Percentiles rank a stretch among this genome's conserved stretches.
These are phyloP conservation scores for Phorcus lineatus DNA, from an alignment of 2,888 invertebrate genomes.

Conservation along the genomic window DNA sequence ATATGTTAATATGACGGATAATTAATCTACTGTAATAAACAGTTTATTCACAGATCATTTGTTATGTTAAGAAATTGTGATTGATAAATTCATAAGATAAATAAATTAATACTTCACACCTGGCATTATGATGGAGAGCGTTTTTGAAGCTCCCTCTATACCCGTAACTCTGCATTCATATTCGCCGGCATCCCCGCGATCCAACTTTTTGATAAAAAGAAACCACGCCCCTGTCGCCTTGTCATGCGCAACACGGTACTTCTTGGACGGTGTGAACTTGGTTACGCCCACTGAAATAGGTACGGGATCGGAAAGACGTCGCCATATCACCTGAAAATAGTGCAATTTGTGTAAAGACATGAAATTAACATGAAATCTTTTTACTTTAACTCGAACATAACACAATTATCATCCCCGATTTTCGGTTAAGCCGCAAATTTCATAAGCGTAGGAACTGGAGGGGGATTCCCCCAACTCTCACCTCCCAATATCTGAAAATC, in stretches of 20 bases:
- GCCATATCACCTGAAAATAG: constrained; percentile 40
- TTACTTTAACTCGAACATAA: background rate
- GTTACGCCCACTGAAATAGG: constrained; percentile 43
- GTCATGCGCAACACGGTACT: constrained; percentile 30
- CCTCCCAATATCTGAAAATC: too few species aligned
- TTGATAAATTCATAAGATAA: too few species aligned
- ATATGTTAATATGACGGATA: background rate
- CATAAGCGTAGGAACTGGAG: too few species aligned
- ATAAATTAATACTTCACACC: background rate
- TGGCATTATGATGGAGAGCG: constrained; percentile 39
- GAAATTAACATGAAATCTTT: background rate
- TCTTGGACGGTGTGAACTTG: constrained; percentile 31
- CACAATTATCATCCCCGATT: too few species aligned
- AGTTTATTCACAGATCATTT: too few species aligned
- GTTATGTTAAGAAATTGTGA: too few species aligned
- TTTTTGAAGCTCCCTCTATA: constrained; percentile 19
- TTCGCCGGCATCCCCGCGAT: constrained; percentile 38
- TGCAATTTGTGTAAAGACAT: too few species aligned
- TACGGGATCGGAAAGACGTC: constrained; percentile 37
- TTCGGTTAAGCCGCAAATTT: too few species aligned
- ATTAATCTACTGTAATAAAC: too few species aligned
- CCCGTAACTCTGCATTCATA: constrained; percentile 45
- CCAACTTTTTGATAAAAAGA: constrained; percentile 39
- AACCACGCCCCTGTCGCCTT: background rate
- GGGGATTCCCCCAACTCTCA: too few species aligned